phyloP scores from a whole-genome alignment of 2,797 vertebrate species.

The Pseudocheirus occidentalis region DNA sequence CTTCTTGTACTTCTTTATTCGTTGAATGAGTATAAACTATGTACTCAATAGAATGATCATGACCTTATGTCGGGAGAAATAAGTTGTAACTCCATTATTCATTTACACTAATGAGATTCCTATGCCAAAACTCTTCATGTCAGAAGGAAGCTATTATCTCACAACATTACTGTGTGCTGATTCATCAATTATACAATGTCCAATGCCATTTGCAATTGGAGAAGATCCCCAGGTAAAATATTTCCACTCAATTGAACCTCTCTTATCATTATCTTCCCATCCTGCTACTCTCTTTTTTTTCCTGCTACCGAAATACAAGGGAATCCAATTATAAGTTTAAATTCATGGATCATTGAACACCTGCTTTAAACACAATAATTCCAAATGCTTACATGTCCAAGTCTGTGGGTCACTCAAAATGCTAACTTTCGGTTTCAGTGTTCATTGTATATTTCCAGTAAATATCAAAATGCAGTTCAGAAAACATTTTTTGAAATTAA shows the following conservation, averaged over 20 bases:
- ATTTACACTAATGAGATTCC: conserved; percentile 8
- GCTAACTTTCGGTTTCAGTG: background rate
- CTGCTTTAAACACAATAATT: background rate
- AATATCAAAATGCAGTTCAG: background rate
- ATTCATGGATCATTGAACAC: background rate
- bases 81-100: background rate
- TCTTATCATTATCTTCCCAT: background rate
- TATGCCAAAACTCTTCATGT: background rate
- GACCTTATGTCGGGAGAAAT: background rate
- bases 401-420: background rate
- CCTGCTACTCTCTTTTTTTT: background rate
- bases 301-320: background rate
- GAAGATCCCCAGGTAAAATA: background rate
- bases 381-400: background rate
- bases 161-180: background rate
- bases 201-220: background rate
- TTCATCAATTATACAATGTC: background rate
- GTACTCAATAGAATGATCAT: conserved; percentile 10
- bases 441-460: background rate
- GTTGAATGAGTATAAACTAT: background rate
- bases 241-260: background rate
- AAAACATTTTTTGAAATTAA: background rate
- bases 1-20: background rate
- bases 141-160: conserved; percentile 13
- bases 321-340: background rate